Base-by-base conservation (phyloP, 2,888 invertebrate genomes). In the Linyphia triangularis region DNA sequence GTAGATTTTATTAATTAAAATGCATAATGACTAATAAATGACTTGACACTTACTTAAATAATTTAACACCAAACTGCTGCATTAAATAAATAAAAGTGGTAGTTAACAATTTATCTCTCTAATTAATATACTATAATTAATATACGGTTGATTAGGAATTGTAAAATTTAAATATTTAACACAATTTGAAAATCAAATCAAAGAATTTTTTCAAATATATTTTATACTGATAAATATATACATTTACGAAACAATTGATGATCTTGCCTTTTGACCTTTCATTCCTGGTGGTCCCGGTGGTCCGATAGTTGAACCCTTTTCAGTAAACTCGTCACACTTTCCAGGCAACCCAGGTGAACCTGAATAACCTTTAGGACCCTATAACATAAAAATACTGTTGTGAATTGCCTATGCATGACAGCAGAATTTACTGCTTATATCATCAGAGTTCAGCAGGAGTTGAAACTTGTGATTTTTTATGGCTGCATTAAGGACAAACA, bases 271-370 rank as follows among this genome's bases (percentile, higher is more conserved):
- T 57, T 67, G 30, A 13, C 89, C 89, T 81, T 85, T 89, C 79
- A 78, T 40, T 70, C 88, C 86, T 40, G 73, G 81, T 33, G 26
- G 51, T 94, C 0, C 89, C 3, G 84, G 89, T 19, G 88, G 88
- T 10, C 88, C 88, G 51, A 85, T 61, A 16, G 82, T 79, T 16
- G 88, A 67, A 16, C 67, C 75, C 22, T 77, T 70, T 33, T 63
- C 67, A 33, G 70, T 75, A 24, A 79, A 72, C 30, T 84, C 89
- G 13, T 43, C 95, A 91, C 93, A 93, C 0, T 73, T 78, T 2
- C 94, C 94, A 1, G 92, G 92, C 2, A 91, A 73, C 61, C 92
- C 94, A 92, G 88, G 94, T 19, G 92, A 91, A 28, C 96, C 96
- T 79, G 93, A 93, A 33, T 91, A 91, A 40, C 94, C 94, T 9